Percentiles rank a stretch among this genome's conserved stretches.
phyloP scores from a whole-genome alignment of 2,113 vertebrate genomes.

The Reinhardtius hippoglossoides region DNA sequence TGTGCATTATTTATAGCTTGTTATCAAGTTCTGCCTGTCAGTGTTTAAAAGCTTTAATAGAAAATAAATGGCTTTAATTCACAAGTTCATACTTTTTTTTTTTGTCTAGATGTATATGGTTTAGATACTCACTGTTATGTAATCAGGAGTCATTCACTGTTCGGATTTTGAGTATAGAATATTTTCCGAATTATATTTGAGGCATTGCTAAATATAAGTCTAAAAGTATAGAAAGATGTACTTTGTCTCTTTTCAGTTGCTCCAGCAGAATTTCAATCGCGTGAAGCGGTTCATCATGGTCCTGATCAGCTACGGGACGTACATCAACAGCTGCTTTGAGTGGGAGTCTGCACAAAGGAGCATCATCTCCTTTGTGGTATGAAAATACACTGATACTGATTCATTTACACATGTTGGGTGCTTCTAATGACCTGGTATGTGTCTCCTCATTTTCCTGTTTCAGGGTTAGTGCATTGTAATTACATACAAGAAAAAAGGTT shows the following conservation, averaged over 20 bases:
- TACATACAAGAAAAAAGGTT: no score
- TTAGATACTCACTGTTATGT: no score
- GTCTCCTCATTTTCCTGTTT: neutral
- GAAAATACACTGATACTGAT: conserved; percentile 27
- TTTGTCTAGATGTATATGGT: no score
- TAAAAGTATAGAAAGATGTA: neutral
- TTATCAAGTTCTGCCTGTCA: no score
- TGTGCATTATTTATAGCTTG: no score
- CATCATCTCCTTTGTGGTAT: conserved; percentile 92
- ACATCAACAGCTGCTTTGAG: conserved; percentile 94
- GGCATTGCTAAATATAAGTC: neutral
- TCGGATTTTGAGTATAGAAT: no score
- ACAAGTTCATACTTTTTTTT: no score
- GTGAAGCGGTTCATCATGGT: conserved; percentile 91
- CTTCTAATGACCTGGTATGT: neutral
- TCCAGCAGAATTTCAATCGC: conserved; percentile 91
- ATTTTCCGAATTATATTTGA: no score
- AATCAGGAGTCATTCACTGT: no score
- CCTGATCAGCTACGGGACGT: conserved; percentile 87
- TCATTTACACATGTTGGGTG: neutral
- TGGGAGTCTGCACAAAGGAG: conserved; percentile 95
- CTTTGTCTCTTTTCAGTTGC: conserved; percentile 80
- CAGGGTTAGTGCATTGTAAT: no score
- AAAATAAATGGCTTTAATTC: no score
- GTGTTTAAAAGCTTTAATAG: no score